These are phyloP conservation scores for Micronycteris hirsuta DNA, from an alignment of 2,113 vertebrate species.

Conservation along the genomic window DNA sequence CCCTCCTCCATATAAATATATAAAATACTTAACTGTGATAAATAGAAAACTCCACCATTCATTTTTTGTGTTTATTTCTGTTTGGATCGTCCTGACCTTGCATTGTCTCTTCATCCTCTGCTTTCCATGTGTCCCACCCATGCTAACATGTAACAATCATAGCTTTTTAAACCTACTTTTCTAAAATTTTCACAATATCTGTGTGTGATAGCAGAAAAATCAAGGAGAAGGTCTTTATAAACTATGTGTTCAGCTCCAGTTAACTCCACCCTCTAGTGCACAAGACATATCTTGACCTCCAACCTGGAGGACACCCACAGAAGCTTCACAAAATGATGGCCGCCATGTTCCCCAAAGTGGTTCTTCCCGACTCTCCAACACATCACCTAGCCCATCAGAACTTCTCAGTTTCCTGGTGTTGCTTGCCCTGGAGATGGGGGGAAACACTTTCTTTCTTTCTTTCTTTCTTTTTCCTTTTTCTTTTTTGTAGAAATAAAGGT, in stretches of 20 bases:
- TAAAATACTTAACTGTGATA: background rate
- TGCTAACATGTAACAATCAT: background rate
- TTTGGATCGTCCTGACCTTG: background rate
- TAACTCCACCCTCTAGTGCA: background rate
- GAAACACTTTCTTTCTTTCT: background rate
- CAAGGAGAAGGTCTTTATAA: background rate
- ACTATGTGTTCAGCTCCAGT: background rate
- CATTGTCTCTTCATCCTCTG: background rate
- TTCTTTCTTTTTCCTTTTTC: too few relatives aligned
- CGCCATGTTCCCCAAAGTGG: background rate
- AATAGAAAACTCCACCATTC: background rate
- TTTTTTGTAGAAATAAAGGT: background rate
- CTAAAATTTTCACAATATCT: background rate
- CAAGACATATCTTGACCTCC: background rate
- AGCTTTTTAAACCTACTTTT: background rate
- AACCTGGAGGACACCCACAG: background rate
- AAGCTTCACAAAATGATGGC: background rate
- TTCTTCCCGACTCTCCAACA: background rate
- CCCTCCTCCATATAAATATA: background rate
- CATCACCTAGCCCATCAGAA: background rate
- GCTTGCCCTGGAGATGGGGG: background rate
- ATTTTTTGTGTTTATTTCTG: background rate
- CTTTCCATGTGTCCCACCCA: background rate
- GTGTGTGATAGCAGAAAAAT: background rate
- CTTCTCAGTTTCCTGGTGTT: background rate